phyloP scores from a whole-genome alignment of 2,888 invertebrate species.

The Synergus gifuensis region DNA sequence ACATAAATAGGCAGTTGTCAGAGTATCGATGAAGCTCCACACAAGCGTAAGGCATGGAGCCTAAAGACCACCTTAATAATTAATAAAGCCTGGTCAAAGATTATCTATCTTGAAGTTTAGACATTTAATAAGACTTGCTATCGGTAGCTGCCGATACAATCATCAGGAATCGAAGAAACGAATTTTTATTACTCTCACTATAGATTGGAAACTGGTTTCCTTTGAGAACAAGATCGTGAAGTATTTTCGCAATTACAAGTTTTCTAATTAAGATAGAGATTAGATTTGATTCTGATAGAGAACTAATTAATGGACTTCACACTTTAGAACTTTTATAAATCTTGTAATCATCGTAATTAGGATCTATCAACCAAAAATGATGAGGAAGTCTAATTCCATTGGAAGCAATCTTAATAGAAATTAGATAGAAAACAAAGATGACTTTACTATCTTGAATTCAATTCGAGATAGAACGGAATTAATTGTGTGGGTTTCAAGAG shows the following conservation, averaged over 20 bases:
- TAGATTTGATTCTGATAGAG: background rate
- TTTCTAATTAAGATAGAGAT: slow-evolving; percentile 6
- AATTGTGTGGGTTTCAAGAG: slow-evolving; percentile 8
- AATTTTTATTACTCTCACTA: background rate
- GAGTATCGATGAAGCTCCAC: background rate
- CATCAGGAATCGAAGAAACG: background rate
- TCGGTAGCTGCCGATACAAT: background rate
- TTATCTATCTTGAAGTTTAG: background rate
- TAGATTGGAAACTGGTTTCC: background rate
- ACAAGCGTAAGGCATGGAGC: slow-evolving; percentile 1
- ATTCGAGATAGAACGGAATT: slow-evolving; percentile 10
- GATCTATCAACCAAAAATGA: background rate
- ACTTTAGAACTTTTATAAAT: no score
- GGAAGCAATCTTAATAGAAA: background rate
- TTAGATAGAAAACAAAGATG: slow-evolving; percentile 1
- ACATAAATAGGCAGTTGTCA: slow-evolving; percentile 37
- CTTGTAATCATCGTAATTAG: no score
- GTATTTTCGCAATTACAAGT: background rate
- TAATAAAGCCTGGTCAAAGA: background rate
- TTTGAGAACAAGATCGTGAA: background rate
- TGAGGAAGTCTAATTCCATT: background rate
- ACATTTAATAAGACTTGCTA: background rate
- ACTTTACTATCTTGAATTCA: background rate
- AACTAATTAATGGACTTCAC: no score
- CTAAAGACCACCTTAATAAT: background rate